Conservation (phyloP, 1,140 invertebrate species). For the Lepidotrigona ventralis region DNA sequence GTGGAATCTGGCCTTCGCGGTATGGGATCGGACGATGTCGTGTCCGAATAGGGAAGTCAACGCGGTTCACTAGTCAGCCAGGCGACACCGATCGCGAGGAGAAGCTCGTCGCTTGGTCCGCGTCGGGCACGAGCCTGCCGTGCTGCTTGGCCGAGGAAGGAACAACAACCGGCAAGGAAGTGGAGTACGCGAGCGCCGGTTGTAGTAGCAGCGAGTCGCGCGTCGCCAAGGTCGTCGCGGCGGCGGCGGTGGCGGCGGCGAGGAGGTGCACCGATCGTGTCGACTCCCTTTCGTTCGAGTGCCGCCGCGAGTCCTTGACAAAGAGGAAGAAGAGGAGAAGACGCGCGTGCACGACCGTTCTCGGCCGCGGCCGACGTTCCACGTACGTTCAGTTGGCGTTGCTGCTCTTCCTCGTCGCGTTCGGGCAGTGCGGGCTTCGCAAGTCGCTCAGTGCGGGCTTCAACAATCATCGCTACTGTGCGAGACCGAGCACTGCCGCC, state of each 20-base stretch:
- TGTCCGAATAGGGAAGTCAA: conserved; percentile 4
- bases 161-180: conserved; percentile 21
- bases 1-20: not conserved
- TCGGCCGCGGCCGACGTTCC: no score
- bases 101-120: not conserved
- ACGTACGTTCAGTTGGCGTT: conserved; percentile 64
- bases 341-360: conserved; percentile 25
- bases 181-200: not conserved
- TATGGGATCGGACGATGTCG: not conserved
- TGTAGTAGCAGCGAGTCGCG: conserved; percentile 28
- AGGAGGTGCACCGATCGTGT: not conserved
- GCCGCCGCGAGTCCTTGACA: not conserved
- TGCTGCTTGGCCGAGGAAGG: conserved; percentile 27
- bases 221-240: conserved; percentile 30
- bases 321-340: conserved; percentile 36
- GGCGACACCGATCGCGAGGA: conserved; percentile 2
- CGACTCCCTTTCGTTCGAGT: conserved; percentile 20
- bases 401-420: conserved; percentile 66
- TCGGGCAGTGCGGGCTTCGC: conserved; percentile 61
- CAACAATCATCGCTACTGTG: conserved; percentile 23
- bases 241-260: not conserved
- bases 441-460: conserved; percentile 41
- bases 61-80: conserved; percentile 43
- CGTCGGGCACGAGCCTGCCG: not conserved
- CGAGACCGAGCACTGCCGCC: conserved; percentile 34